Percentiles rank a stretch among this genome's conserved stretches.
These are phyloP conservation scores for Nycticryphes semicollaris DNA, from an alignment of 2,113 vertebrate genomes.

Conservation along the genomic window DNA sequence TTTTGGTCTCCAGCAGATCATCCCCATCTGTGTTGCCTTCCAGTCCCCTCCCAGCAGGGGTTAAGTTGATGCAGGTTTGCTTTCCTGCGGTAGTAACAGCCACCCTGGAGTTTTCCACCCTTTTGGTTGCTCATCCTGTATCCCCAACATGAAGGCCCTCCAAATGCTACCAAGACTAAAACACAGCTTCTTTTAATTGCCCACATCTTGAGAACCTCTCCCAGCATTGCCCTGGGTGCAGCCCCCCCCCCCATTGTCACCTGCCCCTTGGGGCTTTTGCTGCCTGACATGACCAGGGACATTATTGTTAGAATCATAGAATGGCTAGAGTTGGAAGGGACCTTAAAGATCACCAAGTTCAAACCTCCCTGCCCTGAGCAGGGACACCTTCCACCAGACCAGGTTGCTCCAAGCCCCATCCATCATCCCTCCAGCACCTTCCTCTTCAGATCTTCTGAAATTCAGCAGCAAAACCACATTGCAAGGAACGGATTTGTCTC, in stretches of 20 bases:
- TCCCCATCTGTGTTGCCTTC: fast-evolving
- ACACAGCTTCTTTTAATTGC: background rate
- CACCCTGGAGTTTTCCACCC: fast-evolving
- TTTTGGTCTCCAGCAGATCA: background rate
- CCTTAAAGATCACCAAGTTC: background rate
- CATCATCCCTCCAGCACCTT: background rate
- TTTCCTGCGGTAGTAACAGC: background rate
- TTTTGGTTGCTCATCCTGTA: fast-evolving
- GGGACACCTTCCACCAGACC: background rate
- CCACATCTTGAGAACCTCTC: background rate
- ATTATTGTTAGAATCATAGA: background rate
- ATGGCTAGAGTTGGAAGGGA: background rate
- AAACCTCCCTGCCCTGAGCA: background rate
- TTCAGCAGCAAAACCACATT: background rate
- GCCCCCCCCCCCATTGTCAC: too few relatives aligned
- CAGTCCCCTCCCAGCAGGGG: background rate
- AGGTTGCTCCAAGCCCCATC: background rate
- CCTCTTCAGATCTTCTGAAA: background rate
- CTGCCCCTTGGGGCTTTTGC: background rate
- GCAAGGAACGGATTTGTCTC: background rate
- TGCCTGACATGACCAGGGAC: background rate
- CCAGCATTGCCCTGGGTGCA: fast-evolving
- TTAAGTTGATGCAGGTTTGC: background rate
- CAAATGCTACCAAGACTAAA: fast-evolving
- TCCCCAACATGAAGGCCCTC: background rate